Base-by-base conservation (phyloP, 2,113 vertebrate genomes). In the Tor tambroides region DNA sequence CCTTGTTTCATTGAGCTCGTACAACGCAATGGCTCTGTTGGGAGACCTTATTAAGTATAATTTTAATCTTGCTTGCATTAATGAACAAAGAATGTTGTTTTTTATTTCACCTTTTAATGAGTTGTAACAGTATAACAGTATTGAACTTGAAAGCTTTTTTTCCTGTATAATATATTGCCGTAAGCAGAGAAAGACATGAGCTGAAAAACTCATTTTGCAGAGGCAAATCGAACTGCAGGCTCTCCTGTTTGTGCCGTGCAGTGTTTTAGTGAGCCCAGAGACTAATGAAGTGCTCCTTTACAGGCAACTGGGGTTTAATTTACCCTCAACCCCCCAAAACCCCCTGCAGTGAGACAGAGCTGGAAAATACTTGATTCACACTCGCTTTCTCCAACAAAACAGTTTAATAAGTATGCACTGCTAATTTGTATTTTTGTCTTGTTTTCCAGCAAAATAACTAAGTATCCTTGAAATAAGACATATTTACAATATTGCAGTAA, bases 211-310 rank as follows among this genome's bases (percentile, higher is more conserved):
- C 2, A 46, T 80, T 86, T 86, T 59, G 67, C 67, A 46, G n/a
- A 43, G 38, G 56, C 63, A 72, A 28, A 23, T 74, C 12, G 38
- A 74, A 72, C 17, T 51, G 38, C 17, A 78, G 81, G 81, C 77
- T 65, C 67, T 71, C 38, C 84, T 69, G 80, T 21, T 69, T 78
- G 43, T 67, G 38, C 83, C 76, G n/a, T 54, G 86, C 72, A 84
- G 78, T 5, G 81, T 87, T 93, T 92, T 87, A 91, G 87, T 82
- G 87, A 46, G 51, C 91, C 92, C 90, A 89, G 87, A 91, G 92
- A 93, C 93, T 93, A 92, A 92, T 92, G 86, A 92, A 92, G 89
- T 88, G 82, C 87, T 91, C 82, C 89, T 92, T 92, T 90, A 91
- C 76, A 54, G 85, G 85, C 87, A 90, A 87, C 92, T 87, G 88